These are phyloP conservation scores for Glandiceps talaboti DNA, from an alignment of 53 echinoderm and acorn worm species.

Conservation along the genomic window DNA sequence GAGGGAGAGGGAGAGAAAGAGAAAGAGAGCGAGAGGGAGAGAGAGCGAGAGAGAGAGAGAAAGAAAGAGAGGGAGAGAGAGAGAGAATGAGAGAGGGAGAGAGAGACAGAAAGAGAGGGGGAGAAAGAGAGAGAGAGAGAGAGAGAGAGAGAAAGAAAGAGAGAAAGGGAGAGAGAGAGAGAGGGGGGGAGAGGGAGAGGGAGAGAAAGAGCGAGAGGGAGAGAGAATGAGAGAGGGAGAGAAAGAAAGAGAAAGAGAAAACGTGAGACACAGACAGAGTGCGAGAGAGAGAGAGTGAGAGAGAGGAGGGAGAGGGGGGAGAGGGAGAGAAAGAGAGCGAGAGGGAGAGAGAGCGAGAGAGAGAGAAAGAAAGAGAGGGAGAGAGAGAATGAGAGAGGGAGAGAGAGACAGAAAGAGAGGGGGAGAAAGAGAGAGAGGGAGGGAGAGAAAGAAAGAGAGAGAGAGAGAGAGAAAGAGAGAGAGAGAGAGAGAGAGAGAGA, in stretches of 20 bases:
- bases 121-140: slow-evolving; percentile 10
- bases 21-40: too few relatives aligned
- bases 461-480: too few relatives aligned
- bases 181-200: not conserved
- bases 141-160: not conserved
- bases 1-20: not conserved
- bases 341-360: not conserved
- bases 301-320: slow-evolving; percentile 3
- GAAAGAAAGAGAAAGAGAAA: too few relatives aligned
- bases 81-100: not conserved
- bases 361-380: not conserved
- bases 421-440: not conserved
- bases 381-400: slow-evolving; percentile 5
- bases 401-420: not conserved
- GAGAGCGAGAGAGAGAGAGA: too few relatives aligned
- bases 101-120: not conserved
- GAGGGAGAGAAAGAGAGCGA: not conserved
- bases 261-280: not conserved
- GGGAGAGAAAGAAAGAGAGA: not conserved
- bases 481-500: slow-evolving; percentile 10
- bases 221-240: too few relatives aligned
- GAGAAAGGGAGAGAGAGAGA: not conserved
- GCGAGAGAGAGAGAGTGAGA: not conserved
- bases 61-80: too few relatives aligned
- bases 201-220: too few relatives aligned